Percentiles rank a stretch among this genome's conserved stretches.
These are phyloP conservation scores for Apomyelois bistriatella DNA, from an alignment of 2,888 invertebrate genomes.

Conservation along the genomic window DNA sequence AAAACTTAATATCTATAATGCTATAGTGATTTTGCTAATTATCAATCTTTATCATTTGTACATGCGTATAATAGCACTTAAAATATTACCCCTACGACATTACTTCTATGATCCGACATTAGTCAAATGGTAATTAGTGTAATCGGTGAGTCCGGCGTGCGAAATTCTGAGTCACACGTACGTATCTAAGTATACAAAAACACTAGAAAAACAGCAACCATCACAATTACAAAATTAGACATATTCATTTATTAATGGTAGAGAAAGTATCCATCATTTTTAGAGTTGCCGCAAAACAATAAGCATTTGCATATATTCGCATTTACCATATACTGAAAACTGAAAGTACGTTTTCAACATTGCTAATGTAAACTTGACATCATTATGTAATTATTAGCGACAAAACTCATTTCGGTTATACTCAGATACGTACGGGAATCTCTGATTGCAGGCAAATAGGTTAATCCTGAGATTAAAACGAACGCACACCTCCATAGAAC, in stretches of 20 bases:
- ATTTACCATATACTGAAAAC: conserved; percentile 35
- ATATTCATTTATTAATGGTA: conserved; percentile 17
- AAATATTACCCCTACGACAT: conserved; percentile 49
- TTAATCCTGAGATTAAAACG: too few relatives aligned
- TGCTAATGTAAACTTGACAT: conserved; percentile 15
- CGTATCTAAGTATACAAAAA: conserved; percentile 13
- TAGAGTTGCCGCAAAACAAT: conserved; percentile 33
- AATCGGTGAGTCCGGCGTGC: conserved; percentile 11
- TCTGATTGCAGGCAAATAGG: conserved; percentile 19
- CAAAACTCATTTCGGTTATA: conserved; percentile 23
- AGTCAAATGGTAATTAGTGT: conserved; percentile 62
- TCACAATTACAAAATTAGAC: conserved; percentile 4
- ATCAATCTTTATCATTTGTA: conserved; percentile 68
- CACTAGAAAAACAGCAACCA: background rate
- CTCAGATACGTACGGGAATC: conserved; percentile 27
- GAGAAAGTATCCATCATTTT: conserved; percentile 26
- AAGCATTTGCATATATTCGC: conserved; percentile 41
- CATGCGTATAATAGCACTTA: conserved; percentile 72
- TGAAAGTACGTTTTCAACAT: conserved; percentile 19
- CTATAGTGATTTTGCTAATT: conserved; percentile 64
- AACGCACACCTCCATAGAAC: background rate
- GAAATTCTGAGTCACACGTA: conserved; percentile 10
- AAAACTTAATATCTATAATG: conserved; percentile 41
- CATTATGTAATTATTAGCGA: conserved; percentile 3
- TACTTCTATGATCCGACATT: conserved; percentile 54